Evolutionary conservation across 1,140 invertebrate genomes (phyloP).

Genomic region (Papilio xuthus): DNA sequence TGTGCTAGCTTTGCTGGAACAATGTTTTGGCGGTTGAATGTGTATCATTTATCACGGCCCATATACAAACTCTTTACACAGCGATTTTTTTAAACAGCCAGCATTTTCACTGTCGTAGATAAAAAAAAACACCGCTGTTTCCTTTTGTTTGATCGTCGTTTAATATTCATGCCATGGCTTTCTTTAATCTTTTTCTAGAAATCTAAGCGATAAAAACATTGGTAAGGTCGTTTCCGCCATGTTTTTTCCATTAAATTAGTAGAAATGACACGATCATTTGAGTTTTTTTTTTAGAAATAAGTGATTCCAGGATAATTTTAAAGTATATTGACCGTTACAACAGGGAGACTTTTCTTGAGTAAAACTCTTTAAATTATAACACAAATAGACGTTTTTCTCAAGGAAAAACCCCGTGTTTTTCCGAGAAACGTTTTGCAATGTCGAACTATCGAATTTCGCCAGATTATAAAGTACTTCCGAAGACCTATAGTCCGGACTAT

Average conservation of each 20-base stretch:
- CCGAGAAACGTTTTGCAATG: too few relatives aligned
- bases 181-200: slow-evolving; percentile 28
- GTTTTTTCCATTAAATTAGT: neutral
- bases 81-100: slow-evolving; percentile 13
- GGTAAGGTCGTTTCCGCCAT: slow-evolving; percentile 22
- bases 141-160: slow-evolving; percentile 22
- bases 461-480: too few relatives aligned
- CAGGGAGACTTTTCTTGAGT: too few relatives aligned
- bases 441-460: too few relatives aligned
- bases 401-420: too few relatives aligned
- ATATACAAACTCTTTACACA: slow-evolving; percentile 9
- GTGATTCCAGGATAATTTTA: too few relatives aligned
- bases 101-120: slow-evolving; percentile 10
- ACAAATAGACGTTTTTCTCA: too few relatives aligned
- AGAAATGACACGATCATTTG: neutral
- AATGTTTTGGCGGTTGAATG: slow-evolving; percentile 20
- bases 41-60: slow-evolving; percentile 18
- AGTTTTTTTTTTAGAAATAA: neutral
- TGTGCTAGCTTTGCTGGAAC: neutral
- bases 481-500: too few relatives aligned
- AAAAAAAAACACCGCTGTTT: slow-evolving; percentile 21
- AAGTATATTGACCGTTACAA: too few relatives aligned
- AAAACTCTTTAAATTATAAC: too few relatives aligned
- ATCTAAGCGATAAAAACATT: slow-evolving; percentile 18
- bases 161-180: slow-evolving; percentile 21